Conservation (phyloP, 2,113 vertebrate genomes). For the Eidolon helvum region DNA sequence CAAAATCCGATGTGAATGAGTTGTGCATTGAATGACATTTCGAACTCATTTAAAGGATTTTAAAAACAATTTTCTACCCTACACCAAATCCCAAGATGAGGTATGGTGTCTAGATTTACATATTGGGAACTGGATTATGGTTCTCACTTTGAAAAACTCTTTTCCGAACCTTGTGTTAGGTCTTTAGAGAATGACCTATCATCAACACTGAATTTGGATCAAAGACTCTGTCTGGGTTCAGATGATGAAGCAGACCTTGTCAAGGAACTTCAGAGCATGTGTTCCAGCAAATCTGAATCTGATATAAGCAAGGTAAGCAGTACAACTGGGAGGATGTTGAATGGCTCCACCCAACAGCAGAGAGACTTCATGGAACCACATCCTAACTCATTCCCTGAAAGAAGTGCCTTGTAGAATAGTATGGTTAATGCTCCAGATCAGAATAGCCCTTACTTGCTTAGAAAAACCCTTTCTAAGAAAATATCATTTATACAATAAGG, state of each 20-base stretch:
- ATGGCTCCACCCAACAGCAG: rapidly evolving
- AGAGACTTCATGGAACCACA: not conserved
- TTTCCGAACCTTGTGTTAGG: slow-evolving; percentile 64
- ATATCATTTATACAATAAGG: not conserved
- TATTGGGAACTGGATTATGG: not conserved
- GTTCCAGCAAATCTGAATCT: slow-evolving; percentile 96
- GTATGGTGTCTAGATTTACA: not conserved
- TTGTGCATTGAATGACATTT: not conserved
- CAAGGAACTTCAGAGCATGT: slow-evolving; percentile 93
- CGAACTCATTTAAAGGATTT: not conserved
- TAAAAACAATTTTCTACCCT: not conserved
- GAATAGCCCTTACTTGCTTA: not conserved
- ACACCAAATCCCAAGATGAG: not conserved
- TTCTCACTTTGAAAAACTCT: not conserved
- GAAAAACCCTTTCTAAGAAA: not conserved
- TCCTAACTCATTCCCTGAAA: not conserved
- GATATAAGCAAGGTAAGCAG: slow-evolving; percentile 94
- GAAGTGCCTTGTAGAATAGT: not conserved
- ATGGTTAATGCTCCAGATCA: not conserved
- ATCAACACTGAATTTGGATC: slow-evolving; percentile 79
- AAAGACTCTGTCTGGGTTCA: slow-evolving; percentile 87
- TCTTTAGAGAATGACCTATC: slow-evolving; percentile 78
- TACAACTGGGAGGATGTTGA: rapidly evolving
- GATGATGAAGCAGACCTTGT: slow-evolving; percentile 94
- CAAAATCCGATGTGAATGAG: not conserved